phyloP scores from a whole-genome alignment of 2,888 invertebrate species.

The Litoditis marina region DNA sequence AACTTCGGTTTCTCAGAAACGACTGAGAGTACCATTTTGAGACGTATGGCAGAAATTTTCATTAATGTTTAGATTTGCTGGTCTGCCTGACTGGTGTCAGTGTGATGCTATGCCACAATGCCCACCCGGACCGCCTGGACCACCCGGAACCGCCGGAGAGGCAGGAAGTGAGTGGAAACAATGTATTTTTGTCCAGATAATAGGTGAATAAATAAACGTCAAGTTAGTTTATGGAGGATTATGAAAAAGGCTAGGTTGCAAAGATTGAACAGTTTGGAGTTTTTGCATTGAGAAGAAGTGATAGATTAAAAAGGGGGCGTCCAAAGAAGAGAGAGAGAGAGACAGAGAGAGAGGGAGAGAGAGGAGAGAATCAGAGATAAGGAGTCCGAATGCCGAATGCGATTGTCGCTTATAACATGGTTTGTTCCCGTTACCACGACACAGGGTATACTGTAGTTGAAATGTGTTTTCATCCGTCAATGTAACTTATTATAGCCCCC shows the following conservation, averaged over 20 bases:
- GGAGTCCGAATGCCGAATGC: too few relatives aligned
- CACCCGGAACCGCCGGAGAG: constrained; percentile 40
- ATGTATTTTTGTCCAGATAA: too few relatives aligned
- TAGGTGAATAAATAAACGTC: background rate
- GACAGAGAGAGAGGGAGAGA: background rate
- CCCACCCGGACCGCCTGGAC: constrained; percentile 42
- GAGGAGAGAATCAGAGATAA: too few relatives aligned
- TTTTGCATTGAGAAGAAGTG: too few relatives aligned
- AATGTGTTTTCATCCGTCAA: too few relatives aligned
- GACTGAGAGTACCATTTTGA: too few relatives aligned
- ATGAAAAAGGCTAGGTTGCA: background rate
- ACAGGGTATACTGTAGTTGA: too few relatives aligned
- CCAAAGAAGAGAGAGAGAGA: background rate
- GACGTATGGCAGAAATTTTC: background rate
- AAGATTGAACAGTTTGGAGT: background rate
- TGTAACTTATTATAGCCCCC: constrained; percentile 18
- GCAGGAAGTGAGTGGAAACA: constrained; percentile 37
- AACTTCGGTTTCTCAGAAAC: too few relatives aligned
- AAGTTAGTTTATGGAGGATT: background rate
- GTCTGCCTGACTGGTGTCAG: constrained; percentile 42
- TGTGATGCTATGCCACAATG: constrained; percentile 42
- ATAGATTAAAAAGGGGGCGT: too few relatives aligned
- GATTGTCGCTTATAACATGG: too few relatives aligned
- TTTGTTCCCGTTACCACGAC: too few relatives aligned
- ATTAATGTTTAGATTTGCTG: constrained; percentile 24